Conservation (phyloP, 2,113 vertebrate species). For the Halichoerus grypus region DNA sequence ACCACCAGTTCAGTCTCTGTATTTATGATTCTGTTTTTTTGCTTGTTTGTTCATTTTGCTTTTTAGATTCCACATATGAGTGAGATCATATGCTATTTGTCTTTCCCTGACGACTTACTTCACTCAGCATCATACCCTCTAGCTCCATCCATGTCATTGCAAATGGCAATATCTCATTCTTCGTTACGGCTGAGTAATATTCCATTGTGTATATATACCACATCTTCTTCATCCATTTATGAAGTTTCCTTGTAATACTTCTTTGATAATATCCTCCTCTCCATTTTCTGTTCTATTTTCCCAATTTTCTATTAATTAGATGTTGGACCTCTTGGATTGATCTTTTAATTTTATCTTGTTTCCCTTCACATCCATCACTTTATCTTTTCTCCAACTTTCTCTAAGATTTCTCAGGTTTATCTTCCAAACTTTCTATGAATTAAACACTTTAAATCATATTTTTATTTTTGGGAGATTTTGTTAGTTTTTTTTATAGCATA, state of each 20-base stretch:
- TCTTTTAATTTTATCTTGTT: background rate
- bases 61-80: background rate
- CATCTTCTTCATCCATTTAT: background rate
- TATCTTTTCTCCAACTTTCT: background rate
- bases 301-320: background rate
- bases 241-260: slow-evolving; percentile 18
- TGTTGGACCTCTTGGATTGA: background rate
- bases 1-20: background rate
- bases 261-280: background rate
- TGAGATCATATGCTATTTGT: background rate
- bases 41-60: background rate
- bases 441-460: background rate
- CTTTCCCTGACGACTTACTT: background rate
- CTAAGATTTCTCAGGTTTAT: slow-evolving; percentile 40
- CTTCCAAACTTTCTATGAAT: background rate
- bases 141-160: background rate
- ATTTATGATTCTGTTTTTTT: background rate
- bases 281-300: background rate
- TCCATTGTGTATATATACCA: background rate
- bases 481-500: background rate
- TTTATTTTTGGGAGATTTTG: background rate
- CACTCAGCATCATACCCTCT: background rate
- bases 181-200: background rate
- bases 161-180: background rate
- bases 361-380: background rate